Evolutionary conservation across 2,797 vertebrate species (phyloP), one percentile per base, ranked within the genome.

Genomic region (Enteromius fasciolatus): DNA sequence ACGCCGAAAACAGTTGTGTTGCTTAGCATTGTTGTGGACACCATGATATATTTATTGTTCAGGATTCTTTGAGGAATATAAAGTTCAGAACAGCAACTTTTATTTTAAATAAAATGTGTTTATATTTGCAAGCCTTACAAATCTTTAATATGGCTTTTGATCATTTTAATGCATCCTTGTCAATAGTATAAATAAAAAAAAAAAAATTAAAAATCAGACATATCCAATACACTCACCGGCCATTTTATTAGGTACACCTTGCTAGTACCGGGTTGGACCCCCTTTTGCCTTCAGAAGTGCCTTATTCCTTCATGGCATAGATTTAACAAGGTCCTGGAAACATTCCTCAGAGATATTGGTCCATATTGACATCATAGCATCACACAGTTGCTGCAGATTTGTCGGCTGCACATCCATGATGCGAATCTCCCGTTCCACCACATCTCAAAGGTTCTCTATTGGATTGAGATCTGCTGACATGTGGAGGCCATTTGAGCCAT

Each of bases 361-460:
- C 33, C 33, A 36, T 36, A 36, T 36, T 7, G 33, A 36, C 33
- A 36, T 36, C 5, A 36, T 6, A 36, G 33, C 33, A 36, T 6
- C 33, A 36, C 33, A 5, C 0, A 36, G 85, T 89, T 90, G 83
- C 70, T 85, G 86, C 82, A 90, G 87, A 90, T 92, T 92, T 91
- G 84, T 91, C 78, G 64, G 90, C 85, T 90, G 87, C 85, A 90
- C 87, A 89, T 92, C 84, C 57, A 87, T 88, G 72, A 90, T 90
- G 84, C 0, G 1, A 87, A 85, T 89, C 82, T 91, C 83, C 73
- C 17, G 4, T 89, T 90, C 80, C 85, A 89, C 63, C 84, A 87
- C 83, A 86, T 86, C 78, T 23, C 78, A 85, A 83, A 82, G 33
- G 17, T 81, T 11, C 12, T 46, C 12, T 46, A 46, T 46, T 46